Evolutionary conservation across 2,797 vertebrate species (phyloP).

Genomic region (Falco naumanni): DNA sequence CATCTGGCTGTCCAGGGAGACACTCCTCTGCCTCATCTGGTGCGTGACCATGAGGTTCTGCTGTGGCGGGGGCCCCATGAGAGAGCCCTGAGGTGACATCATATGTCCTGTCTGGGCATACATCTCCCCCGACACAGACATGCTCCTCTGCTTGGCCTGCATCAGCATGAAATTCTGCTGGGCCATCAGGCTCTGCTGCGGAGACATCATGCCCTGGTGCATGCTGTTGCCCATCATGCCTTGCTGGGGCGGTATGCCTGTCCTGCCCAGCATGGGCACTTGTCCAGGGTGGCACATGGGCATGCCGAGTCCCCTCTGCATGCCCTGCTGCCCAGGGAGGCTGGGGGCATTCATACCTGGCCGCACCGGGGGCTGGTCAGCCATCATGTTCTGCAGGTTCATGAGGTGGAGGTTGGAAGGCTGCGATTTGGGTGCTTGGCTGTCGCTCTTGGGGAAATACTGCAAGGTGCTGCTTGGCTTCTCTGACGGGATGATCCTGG

Average conservation of each 20-base stretch:
- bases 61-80: conserved; percentile 91
- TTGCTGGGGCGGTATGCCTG: conserved; percentile 89
- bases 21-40: conserved; percentile 92
- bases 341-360: conserved; percentile 84
- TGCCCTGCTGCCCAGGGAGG: conserved; percentile 90
- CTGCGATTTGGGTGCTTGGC: conserved; percentile 81
- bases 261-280: conserved; percentile 91
- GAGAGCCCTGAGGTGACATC: conserved; percentile 91
- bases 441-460: conserved; percentile 94
- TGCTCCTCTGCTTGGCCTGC: conserved; percentile 92
- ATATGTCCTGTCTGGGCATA: conserved; percentile 89
- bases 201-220: conserved; percentile 81
- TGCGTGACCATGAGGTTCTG: conserved; percentile 93
- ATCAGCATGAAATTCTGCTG: conserved; percentile 99
- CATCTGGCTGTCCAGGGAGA: conserved; percentile 93
- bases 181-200: conserved; percentile 82
- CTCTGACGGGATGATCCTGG: conserved; percentile 97
- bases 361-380: conserved; percentile 84
- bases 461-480: conserved; percentile 98
- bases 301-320: conserved; percentile 87
- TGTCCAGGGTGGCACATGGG: conserved; percentile 92
- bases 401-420: conserved; percentile 92
- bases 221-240: conserved; percentile 85
- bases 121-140: conserved; percentile 89
- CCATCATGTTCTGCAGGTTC: conserved; percentile 99